Evolutionary conservation across 2,797 vertebrate genomes (phyloP).

Genomic region (Hapalemur alaotrensis): DNA sequence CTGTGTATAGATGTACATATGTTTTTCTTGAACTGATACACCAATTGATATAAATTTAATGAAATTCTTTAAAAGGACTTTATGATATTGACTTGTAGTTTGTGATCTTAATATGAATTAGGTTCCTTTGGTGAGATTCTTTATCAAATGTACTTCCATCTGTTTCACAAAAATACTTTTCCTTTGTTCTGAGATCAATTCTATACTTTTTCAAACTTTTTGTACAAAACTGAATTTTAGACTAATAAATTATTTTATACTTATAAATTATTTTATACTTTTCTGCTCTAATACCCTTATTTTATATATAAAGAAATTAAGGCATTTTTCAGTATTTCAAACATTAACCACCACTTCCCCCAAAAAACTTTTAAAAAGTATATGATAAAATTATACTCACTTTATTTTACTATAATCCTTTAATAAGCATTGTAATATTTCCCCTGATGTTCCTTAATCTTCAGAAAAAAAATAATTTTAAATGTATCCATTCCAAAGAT

Average conservation of each 20-base stretch:
- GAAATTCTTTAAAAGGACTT: neutral
- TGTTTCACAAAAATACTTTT: slow-evolving; percentile 23
- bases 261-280: neutral
- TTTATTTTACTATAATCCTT: slow-evolving; percentile 24
- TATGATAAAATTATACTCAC: neutral
- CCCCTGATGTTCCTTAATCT: neutral
- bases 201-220: neutral
- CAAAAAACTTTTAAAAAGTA: neutral
- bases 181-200: neutral
- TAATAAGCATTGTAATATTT: neutral
- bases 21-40: neutral
- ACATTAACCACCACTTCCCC: neutral
- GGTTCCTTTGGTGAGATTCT: neutral
- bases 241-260: neutral
- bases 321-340: slow-evolving; percentile 17
- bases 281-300: neutral
- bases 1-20: neutral
- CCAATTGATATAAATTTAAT: neutral
- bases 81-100: neutral
- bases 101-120: slow-evolving; percentile 9
- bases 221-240: slow-evolving; percentile 5
- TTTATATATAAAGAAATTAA: neutral
- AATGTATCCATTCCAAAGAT: neutral
- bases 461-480: neutral
- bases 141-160: neutral